Conservation (phyloP, 1,140 invertebrate species). For the Trichonephila clavata region DNA sequence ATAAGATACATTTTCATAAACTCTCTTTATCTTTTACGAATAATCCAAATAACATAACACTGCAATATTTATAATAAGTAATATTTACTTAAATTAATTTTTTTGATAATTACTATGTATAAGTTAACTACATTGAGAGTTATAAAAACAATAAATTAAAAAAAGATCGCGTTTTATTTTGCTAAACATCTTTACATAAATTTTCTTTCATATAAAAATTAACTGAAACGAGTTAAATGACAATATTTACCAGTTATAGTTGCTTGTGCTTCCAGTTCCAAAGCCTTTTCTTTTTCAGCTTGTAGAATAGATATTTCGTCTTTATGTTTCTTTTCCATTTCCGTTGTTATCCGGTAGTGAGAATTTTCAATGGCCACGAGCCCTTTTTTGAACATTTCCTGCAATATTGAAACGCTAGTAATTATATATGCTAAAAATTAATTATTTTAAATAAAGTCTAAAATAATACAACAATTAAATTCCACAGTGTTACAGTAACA, state of each 20-base stretch:
- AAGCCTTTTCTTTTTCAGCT: conserved; percentile 92
- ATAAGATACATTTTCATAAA: too few relatives aligned
- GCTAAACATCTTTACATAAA: too few relatives aligned
- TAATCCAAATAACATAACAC: too few relatives aligned
- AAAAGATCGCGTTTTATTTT: neutral
- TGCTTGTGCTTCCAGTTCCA: conserved; percentile 93
- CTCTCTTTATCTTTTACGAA: too few relatives aligned
- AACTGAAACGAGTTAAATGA: neutral
- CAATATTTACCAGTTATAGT: conserved; percentile 81
- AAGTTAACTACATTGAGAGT: neutral
- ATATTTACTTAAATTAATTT: too few relatives aligned
- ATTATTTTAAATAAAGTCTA: too few relatives aligned
- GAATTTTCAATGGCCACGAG: conserved; percentile 93
- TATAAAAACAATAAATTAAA: neutral
- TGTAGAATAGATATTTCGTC: conserved; percentile 87
- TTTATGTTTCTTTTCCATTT: conserved; percentile 91
- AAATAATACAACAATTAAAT: too few relatives aligned
- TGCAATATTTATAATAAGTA: too few relatives aligned
- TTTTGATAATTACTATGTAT: neutral
- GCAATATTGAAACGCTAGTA: neutral
- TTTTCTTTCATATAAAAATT: too few relatives aligned
- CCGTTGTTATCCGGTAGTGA: conserved; percentile 90
- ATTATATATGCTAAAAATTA: neutral
- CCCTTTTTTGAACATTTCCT: conserved; percentile 92
- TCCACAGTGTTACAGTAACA: too few relatives aligned